phyloP scores from a whole-genome alignment of 2,113 vertebrate species.

The Spea bombifrons region DNA sequence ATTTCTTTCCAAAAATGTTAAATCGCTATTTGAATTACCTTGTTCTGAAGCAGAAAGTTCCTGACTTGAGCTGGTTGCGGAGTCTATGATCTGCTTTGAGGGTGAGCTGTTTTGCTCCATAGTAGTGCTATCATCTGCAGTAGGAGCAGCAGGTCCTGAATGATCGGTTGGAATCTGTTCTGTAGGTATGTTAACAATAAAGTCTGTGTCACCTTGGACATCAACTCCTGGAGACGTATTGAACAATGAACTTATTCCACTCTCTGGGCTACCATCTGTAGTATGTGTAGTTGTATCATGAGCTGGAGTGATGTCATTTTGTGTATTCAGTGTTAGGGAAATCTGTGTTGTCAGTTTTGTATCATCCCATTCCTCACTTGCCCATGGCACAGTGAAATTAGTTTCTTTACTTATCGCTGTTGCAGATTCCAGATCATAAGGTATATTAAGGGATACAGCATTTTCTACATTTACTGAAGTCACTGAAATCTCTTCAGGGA shows the following conservation, averaged over 20 bases:
- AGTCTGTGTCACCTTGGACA: constrained; percentile 23
- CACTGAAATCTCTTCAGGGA: constrained; percentile 23
- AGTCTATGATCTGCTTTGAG: constrained; percentile 24
- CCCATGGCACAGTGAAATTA: neutral
- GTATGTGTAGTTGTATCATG: neutral
- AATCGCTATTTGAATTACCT: constrained; percentile 59
- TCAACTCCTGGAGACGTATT: neutral
- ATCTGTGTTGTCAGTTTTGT: constrained; percentile 55
- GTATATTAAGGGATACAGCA: neutral
- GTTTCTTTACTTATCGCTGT: neutral
- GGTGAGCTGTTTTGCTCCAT: neutral
- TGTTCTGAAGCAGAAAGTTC: constrained; percentile 45
- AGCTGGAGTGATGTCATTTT: neutral
- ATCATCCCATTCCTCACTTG: constrained; percentile 67
- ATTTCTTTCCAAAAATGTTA: no score
- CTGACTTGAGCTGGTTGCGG: constrained; percentile 48
- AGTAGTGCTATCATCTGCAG: neutral
- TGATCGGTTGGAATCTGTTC: neutral
- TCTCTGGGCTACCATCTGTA: neutral
- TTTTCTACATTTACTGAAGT: neutral
- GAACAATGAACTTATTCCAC: neutral
- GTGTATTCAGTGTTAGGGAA: neutral
- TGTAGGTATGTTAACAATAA: constrained; percentile 17
- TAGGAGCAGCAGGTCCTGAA: neutral
- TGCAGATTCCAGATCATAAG: neutral